These are phyloP conservation scores for Butastur rufipennis DNA, from an alignment of 2,113 vertebrate genomes.

Conservation along the genomic window DNA sequence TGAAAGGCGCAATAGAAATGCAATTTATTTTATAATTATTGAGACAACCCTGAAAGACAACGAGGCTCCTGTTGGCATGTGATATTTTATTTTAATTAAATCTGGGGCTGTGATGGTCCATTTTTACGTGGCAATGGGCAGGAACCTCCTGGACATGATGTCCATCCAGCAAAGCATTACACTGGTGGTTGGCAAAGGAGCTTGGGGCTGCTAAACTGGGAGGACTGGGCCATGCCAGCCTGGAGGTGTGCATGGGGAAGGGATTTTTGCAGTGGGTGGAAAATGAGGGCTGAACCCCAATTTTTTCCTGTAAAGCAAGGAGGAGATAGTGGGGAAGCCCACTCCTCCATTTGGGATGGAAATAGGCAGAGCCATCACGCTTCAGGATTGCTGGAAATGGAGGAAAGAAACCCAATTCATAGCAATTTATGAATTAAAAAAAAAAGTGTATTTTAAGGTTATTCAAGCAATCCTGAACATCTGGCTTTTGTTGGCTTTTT, in stretches of 20 bases:
- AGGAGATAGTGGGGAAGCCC: fast-evolving
- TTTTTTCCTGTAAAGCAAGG: not conserved
- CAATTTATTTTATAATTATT: conserved; percentile 54
- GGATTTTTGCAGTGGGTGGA: not conserved
- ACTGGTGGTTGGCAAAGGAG: not conserved
- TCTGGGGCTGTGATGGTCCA: fast-evolving
- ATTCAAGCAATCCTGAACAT: not conserved
- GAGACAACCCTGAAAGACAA: conserved; percentile 28
- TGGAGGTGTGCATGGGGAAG: fast-evolving
- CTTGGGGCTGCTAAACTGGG: not conserved
- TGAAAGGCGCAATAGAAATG: conserved; percentile 37
- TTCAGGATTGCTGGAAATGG: not conserved
- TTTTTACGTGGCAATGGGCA: fast-evolving
- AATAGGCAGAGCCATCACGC: not conserved
- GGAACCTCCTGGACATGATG: not conserved
- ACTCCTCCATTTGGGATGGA: not conserved
- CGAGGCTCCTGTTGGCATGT: not conserved
- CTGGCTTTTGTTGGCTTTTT: not conserved
- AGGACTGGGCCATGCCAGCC: not conserved
- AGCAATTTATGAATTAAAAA: not conserved
- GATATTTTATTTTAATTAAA: conserved; percentile 14
- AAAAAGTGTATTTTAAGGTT: not conserved
- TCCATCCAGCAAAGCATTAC: not conserved
- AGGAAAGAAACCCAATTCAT: not conserved
- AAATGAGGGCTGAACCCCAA: not conserved